phyloP scores from a whole-genome alignment of 2,113 vertebrate genomes.

The Melospiza melodia region DNA sequence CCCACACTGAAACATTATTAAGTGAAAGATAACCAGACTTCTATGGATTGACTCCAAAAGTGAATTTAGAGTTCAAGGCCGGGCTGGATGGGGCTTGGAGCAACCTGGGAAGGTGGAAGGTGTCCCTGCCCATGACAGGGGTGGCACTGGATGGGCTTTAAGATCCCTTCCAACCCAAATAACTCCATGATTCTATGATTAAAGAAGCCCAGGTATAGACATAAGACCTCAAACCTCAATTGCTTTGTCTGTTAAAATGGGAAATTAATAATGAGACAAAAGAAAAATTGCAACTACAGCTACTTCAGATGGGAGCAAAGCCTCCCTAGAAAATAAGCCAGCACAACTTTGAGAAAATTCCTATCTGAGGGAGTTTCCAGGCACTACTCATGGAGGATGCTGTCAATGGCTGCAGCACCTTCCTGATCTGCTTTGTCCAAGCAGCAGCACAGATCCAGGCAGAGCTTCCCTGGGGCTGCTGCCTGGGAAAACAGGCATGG shows the following conservation, averaged over 20 bases:
- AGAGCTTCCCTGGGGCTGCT: not conserved
- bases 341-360: not conserved
- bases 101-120: accelerated
- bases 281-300: not conserved
- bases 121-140: not conserved
- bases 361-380: not conserved
- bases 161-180: not conserved
- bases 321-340: not conserved
- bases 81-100: not conserved
- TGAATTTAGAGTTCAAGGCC: not conserved
- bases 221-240: not conserved
- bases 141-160: not conserved
- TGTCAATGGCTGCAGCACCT: not conserved
- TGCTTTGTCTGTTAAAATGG: not conserved
- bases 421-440: not conserved
- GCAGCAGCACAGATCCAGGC: not conserved
- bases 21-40: not conserved
- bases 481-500: not conserved
- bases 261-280: not conserved
- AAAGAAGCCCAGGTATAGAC: not conserved
- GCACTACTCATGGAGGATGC: not conserved
- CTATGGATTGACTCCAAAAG: not conserved
- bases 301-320: not conserved
- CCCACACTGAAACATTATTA: not conserved
- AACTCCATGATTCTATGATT: accelerated